Conservation (phyloP, 2,113 vertebrate genomes). For the Chaetodon auriga region DNA sequence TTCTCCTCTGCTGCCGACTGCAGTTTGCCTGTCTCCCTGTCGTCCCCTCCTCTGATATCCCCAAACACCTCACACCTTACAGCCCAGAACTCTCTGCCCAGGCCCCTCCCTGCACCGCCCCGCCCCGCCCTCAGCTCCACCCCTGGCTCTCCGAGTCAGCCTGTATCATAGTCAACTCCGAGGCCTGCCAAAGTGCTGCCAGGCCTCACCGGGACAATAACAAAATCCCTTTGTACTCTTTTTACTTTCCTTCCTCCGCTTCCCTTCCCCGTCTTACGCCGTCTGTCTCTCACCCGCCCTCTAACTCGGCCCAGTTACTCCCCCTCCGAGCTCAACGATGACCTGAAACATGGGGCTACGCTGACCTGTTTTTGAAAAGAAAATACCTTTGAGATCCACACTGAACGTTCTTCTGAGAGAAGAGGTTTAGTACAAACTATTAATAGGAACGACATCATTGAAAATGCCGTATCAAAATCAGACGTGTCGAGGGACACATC, state of each 20-base stretch:
- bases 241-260: constrained; percentile 51
- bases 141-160: constrained; percentile 58
- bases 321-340: constrained; percentile 52
- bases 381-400: constrained; percentile 69
- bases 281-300: constrained; percentile 40
- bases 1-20: constrained; percentile 45
- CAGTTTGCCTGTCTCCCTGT: constrained; percentile 62
- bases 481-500: constrained; percentile 59
- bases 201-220: constrained; percentile 77
- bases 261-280: constrained; percentile 42
- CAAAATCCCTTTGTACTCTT: constrained; percentile 69
- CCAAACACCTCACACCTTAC: constrained; percentile 31
- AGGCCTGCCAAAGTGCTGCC: constrained; percentile 62
- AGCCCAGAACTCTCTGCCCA: constrained; percentile 36
- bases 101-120: constrained; percentile 17
- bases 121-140: constrained; percentile 35
- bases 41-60: constrained; percentile 21
- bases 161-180: constrained; percentile 69
- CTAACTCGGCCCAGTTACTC: constrained; percentile 49
- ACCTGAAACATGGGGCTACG: constrained; percentile 63
- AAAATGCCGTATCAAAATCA: constrained; percentile 64
- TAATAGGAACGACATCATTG: constrained; percentile 73
- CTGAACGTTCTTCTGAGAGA: constrained; percentile 64
- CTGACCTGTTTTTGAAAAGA: constrained; percentile 70
- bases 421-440: constrained; percentile 75